These are phyloP conservation scores for Leptopilina clavipes DNA, from an alignment of 1,140 invertebrate genomes.

Conservation along the genomic window DNA sequence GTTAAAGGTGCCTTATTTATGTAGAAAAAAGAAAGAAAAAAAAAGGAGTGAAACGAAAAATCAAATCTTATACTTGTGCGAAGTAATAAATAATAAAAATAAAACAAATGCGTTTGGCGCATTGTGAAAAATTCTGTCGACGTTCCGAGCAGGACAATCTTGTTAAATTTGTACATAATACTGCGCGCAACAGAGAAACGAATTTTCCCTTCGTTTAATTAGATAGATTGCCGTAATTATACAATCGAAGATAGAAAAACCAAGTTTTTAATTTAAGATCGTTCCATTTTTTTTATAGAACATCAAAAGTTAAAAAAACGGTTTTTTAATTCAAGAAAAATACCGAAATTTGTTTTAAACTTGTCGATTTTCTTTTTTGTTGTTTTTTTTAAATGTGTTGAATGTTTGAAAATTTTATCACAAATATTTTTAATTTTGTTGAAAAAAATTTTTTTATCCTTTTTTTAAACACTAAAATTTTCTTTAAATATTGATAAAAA, in stretches of 20 bases:
- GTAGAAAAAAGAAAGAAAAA: slow-evolving; percentile 60
- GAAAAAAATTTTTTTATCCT: too few relatives aligned
- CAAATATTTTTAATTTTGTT: too few relatives aligned
- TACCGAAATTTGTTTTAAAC: too few relatives aligned
- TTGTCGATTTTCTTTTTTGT: too few relatives aligned
- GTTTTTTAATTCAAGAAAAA: too few relatives aligned
- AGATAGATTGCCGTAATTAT: slow-evolving; percentile 54
- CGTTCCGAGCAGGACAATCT: slow-evolving; percentile 64
- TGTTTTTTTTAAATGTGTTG: too few relatives aligned
- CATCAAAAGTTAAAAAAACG: too few relatives aligned
- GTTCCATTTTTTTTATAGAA: too few relatives aligned
- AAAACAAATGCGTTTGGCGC: slow-evolving; percentile 37
- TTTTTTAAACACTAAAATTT: too few relatives aligned
- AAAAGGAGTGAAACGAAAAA: slow-evolving; percentile 45
- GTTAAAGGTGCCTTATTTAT: slow-evolving; percentile 75
- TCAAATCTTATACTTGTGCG: slow-evolving; percentile 56
- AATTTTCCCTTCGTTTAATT: slow-evolving; percentile 48
- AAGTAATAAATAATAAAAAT: too few relatives aligned
- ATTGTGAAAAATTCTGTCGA: slow-evolving; percentile 37
- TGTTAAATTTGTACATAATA: slow-evolving; percentile 63
- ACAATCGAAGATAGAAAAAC: slow-evolving; percentile 8
- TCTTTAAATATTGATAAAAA: too few relatives aligned
- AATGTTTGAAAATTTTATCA: too few relatives aligned
- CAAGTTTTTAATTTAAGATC: background rate
- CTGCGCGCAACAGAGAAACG: slow-evolving; percentile 32